Evolutionary conservation across 1,140 invertebrate species (phyloP).

Genomic region (Wiebesia pumilae): DNA sequence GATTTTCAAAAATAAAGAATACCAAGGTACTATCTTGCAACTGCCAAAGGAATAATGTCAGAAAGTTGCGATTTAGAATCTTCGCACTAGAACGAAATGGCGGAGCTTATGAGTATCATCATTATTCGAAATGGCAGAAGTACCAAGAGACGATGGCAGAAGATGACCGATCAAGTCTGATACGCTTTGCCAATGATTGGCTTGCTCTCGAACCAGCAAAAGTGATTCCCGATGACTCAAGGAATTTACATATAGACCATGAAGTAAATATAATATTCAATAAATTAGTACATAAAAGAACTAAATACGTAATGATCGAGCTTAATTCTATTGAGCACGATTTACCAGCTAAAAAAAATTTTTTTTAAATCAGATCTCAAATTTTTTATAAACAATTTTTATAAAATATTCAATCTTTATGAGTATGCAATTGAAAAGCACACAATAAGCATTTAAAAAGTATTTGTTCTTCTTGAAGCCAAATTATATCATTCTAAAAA

Average conservation of each 20-base stretch:
- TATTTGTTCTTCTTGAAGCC: too few species aligned
- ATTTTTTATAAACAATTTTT: too few species aligned
- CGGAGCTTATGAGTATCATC: constrained; percentile 65
- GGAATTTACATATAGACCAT: not conserved
- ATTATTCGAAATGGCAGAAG: constrained; percentile 57
- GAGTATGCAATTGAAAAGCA: too few species aligned
- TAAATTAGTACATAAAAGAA: too few species aligned
- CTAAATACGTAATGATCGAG: too few species aligned
- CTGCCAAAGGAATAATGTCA: not conserved
- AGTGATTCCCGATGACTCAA: too few species aligned
- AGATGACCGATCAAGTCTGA: constrained; percentile 57
- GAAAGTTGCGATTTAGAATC: constrained; percentile 55
- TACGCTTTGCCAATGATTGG: constrained; percentile 57
- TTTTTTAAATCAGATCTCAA: too few species aligned
- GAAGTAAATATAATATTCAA: not conserved
- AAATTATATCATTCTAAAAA: too few species aligned
- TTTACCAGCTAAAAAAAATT: too few species aligned
- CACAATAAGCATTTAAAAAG: too few species aligned
- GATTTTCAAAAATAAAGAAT: not conserved
- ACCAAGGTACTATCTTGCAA: not conserved
- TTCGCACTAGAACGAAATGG: constrained; percentile 65
- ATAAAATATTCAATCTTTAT: too few species aligned
- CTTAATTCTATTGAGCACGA: too few species aligned
- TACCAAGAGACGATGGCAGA: constrained; percentile 47
- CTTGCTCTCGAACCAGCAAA: constrained; percentile 55